Conservation (phyloP, 2,113 vertebrate genomes). For the Strix uralensis region DNA sequence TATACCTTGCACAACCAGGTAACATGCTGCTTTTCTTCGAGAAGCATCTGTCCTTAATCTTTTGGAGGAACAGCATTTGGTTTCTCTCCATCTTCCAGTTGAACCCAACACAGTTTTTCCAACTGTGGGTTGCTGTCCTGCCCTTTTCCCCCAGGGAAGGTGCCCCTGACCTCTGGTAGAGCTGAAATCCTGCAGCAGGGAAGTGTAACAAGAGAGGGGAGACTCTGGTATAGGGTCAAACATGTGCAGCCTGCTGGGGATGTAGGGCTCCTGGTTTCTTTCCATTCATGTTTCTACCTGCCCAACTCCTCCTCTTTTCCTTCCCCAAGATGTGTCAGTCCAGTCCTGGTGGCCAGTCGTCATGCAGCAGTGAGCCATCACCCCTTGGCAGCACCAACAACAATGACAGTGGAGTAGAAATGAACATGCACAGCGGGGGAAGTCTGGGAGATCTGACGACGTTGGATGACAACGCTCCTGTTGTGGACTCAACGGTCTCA, state of each 20-base stretch:
- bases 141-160: not conserved
- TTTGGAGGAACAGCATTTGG: not conserved
- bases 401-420: slow-evolving; percentile 97
- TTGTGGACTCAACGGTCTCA: slow-evolving; percentile 86
- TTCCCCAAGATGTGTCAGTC: slow-evolving; percentile 90
- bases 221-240: not conserved
- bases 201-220: not conserved
- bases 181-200: not conserved
- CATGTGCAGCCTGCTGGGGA: not conserved
- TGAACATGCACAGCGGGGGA: slow-evolving; percentile 91
- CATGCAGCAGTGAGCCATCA: slow-evolving; percentile 97
- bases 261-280: not conserved
- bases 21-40: not conserved
- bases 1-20: not conserved
- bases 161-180: not conserved
- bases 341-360: slow-evolving; percentile 96
- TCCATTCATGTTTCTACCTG: not conserved
- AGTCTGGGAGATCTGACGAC: slow-evolving; percentile 93
- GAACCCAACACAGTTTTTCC: not conserved
- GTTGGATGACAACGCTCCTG: slow-evolving; percentile 84
- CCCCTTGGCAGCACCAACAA: slow-evolving; percentile 95
- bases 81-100: not conserved
- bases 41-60: not conserved
- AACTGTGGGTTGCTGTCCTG: not conserved
- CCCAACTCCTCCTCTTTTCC: not conserved